phyloP scores from a whole-genome alignment of 2,888 invertebrate species.

The Tachina lurida region DNA sequence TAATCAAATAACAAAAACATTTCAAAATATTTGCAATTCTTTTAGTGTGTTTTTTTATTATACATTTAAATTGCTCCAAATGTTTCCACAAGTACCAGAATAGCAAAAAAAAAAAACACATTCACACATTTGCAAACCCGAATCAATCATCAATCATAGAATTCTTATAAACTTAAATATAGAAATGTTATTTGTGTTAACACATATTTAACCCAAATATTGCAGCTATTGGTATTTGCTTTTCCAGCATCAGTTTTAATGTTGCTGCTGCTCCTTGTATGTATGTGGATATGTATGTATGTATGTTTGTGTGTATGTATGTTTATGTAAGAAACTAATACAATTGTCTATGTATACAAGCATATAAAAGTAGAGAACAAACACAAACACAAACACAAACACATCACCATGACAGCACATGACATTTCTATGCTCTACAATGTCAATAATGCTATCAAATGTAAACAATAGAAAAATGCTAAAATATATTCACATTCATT shows the following conservation, averaged over 20 bases:
- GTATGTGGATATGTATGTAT: no score
- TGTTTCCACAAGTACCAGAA: neutral
- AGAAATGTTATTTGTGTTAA: conserved; percentile 43
- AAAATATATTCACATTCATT: neutral
- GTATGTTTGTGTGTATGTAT: no score
- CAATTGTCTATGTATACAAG: neutral
- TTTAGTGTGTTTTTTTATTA: neutral
- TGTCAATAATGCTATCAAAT: conserved; percentile 60
- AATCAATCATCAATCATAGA: conserved; percentile 49
- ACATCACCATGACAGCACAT: conserved; percentile 47
- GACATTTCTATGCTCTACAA: conserved; percentile 58
- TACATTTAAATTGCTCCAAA: neutral
- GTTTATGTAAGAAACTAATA: neutral
- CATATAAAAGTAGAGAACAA: neutral
- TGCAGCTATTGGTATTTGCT: conserved; percentile 47
- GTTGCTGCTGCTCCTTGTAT: neutral
- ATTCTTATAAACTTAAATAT: conserved; percentile 33
- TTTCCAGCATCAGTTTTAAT: conserved; percentile 4
- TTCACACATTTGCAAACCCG: neutral
- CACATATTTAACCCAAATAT: conserved; percentile 57
- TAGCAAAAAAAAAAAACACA: neutral
- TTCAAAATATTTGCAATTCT: conserved; percentile 14
- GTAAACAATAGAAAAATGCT: conserved; percentile 30
- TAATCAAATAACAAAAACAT: neutral
- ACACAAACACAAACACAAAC: neutral